A percentile compares a stretch with the other conserved stretches of the same genome.
Conservation (phyloP, 2,797 vertebrate genomes). For the Pseudochirops cupreus region DNA sequence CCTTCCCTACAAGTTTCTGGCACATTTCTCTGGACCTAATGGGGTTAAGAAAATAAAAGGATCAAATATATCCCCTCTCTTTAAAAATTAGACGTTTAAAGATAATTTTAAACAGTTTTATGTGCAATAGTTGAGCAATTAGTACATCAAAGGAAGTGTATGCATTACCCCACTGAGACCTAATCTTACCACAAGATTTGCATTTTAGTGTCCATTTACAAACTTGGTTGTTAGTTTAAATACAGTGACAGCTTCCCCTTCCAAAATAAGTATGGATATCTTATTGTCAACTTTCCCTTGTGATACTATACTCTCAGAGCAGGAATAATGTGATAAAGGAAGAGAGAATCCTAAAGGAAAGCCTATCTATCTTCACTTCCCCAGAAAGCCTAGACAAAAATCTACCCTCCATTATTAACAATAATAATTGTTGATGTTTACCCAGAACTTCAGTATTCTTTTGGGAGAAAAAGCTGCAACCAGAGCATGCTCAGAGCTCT, state of each 20-base stretch:
- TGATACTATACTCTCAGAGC: neutral
- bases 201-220: constrained; percentile 38
- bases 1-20: constrained; percentile 6
- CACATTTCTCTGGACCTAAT: neutral
- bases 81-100: constrained; percentile 41
- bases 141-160: constrained; percentile 41
- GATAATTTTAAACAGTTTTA: constrained; percentile 38
- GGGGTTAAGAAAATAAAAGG: constrained; percentile 11
- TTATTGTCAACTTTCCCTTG: constrained; percentile 3
- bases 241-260: constrained; percentile 19
- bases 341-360: constrained; percentile 32
- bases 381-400: constrained; percentile 41
- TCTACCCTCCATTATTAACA: neutral
- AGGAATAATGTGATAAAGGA: constrained; percentile 2
- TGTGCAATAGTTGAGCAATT: constrained; percentile 35
- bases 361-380: constrained; percentile 16
- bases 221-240: constrained; percentile 48
- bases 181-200: constrained; percentile 44
- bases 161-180: constrained; percentile 43
- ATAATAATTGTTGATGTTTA: neutral
- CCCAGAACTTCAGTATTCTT: neutral
- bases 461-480: neutral
- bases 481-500: neutral
- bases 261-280: constrained; percentile 16
- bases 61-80: constrained; percentile 37